A percentile compares a stretch with the other conserved stretches of the same genome.
phyloP scores from a whole-genome alignment of 2,113 vertebrate genomes.

The Pachycephala philippinensis region DNA sequence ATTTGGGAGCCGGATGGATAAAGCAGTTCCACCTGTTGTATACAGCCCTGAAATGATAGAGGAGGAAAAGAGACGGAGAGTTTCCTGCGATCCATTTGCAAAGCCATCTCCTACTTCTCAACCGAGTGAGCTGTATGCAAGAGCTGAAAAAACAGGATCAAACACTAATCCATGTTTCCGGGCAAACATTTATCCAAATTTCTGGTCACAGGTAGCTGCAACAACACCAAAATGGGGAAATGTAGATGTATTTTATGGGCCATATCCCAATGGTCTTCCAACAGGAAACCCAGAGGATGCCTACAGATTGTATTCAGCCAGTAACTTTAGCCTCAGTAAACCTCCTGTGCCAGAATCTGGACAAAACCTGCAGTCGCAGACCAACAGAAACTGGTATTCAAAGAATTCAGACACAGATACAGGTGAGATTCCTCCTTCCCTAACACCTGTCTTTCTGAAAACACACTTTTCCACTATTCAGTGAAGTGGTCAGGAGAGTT shows the following conservation, averaged over 20 bases:
- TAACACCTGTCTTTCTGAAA: neutral
- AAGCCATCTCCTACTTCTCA: constrained; percentile 42
- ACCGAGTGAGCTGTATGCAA: constrained; percentile 40
- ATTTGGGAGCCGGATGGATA: constrained; percentile 68
- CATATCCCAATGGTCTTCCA: neutral
- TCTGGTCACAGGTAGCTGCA: neutral
- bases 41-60: neutral
- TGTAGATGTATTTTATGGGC: neutral
- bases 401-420: neutral
- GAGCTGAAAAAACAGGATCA: neutral
- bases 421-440: neutral
- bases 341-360: constrained; percentile 65
- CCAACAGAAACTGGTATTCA: neutral
- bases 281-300: neutral
- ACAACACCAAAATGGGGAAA: neutral
- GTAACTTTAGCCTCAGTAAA: constrained; percentile 1
- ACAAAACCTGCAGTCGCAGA: neutral
- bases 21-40: neutral
- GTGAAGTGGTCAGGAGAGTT: neutral
- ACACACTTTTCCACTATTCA: neutral
- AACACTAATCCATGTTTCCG: neutral
- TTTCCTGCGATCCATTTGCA: constrained; percentile 41
- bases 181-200: neutral
- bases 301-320: neutral
- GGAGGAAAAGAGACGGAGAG: constrained; percentile 59